Evolutionary conservation across 2,888 invertebrate genomes (phyloP).

Genomic region (Strigamia crassipes): DNA sequence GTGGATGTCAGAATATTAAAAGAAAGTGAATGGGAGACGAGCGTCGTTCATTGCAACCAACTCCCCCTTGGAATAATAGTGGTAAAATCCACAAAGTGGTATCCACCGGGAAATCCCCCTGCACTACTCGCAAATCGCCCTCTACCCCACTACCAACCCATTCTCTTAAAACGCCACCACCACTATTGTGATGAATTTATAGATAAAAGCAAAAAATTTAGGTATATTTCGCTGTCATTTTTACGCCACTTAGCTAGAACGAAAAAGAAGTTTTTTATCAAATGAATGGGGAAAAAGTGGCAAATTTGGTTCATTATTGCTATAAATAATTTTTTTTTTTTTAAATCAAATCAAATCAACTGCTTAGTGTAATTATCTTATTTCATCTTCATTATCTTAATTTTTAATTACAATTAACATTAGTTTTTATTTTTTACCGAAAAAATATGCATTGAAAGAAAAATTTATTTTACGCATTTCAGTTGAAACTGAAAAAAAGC

Average conservation of each 20-base stretch:
- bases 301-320: background rate
- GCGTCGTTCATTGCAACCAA: conserved; percentile 39
- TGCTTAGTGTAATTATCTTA: conserved; percentile 14
- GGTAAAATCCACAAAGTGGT: conserved; percentile 45
- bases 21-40: conserved; percentile 33
- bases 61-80: background rate
- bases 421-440: background rate
- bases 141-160: conserved; percentile 34
- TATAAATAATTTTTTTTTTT: too few relatives aligned
- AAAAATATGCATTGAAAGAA: background rate
- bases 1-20: conserved; percentile 24
- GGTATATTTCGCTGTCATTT: conserved; percentile 2
- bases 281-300: background rate
- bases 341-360: background rate
- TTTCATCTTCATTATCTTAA: conserved; percentile 12
- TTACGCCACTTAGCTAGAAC: background rate
- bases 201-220: conserved; percentile 8
- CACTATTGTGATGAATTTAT: conserved; percentile 41
- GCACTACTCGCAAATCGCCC: conserved; percentile 30
- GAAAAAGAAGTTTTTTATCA: background rate
- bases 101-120: conserved; percentile 43
- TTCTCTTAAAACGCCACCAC: conserved; percentile 23
- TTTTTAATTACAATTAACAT: background rate
- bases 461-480: background rate
- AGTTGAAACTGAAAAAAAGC: conserved; percentile 23